Conservation (phyloP, 2,888 invertebrate genomes). For the Lasius platythorax region DNA sequence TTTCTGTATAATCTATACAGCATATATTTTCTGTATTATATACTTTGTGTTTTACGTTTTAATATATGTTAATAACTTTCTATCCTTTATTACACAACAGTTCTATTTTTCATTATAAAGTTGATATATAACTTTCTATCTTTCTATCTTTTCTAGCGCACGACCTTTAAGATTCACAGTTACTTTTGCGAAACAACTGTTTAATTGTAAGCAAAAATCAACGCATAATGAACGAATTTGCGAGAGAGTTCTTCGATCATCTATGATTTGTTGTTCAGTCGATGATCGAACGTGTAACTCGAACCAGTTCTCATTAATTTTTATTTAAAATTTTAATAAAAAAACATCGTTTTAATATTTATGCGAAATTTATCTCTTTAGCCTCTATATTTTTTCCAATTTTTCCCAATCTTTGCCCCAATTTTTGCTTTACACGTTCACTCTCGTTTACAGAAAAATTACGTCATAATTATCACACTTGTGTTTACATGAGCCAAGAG, state of each 20-base stretch:
- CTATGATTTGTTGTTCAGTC: background rate
- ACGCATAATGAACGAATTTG: background rate
- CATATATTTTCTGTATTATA: background rate
- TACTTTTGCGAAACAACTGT: conserved; percentile 16
- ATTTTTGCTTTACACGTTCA: background rate
- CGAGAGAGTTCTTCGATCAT: background rate
- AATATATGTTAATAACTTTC: background rate
- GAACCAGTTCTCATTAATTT: background rate
- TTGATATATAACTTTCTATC: background rate
- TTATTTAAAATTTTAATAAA: background rate
- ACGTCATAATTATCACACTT: background rate
- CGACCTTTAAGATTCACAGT: conserved; percentile 19
- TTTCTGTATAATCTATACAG: background rate
- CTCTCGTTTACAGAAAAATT: background rate
- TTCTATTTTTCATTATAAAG: too few species aligned
- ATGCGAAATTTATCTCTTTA: background rate
- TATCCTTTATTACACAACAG: too few species aligned
- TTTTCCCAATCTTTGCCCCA: background rate
- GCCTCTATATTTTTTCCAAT: background rate
- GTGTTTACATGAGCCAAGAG: background rate
- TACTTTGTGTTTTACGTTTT: background rate
- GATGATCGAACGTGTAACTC: background rate
- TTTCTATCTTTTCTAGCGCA: background rate
- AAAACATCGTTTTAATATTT: background rate
- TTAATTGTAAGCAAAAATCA: conserved; percentile 24